Base-by-base conservation (phyloP, 2,113 vertebrate genomes). In the Empidonax traillii region DNA sequence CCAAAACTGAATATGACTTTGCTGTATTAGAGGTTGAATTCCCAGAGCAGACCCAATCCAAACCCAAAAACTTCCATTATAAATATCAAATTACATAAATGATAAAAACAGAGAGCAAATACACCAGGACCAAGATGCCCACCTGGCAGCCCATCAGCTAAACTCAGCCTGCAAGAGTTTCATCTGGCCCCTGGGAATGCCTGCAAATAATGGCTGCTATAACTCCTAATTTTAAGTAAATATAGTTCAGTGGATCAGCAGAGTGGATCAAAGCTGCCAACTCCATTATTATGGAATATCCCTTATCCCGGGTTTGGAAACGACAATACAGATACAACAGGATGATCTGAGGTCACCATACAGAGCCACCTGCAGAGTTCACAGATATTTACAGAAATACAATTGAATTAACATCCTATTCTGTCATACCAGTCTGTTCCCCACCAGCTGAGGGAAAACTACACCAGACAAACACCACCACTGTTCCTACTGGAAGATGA, bases 251-350 rank as follows among this genome's bases (percentile, higher is more conserved):
- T 3, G 1, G n/a, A n/a, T n/a, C 27, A 61, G 49, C 71, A 51
- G 82, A 67, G 61, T 62, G 47, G 62, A 90, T 86, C 72, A 56
- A 59, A 90, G 76, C 79, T 86, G 79, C 72, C 76, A 69, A 49
- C n/a, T 69, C 72, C 28, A 35, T 73, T 41, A 44, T 43, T 44
- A 20, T 24, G 12, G 16, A 58, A 83, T 66, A 59, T 71, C 67
- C 49, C 33, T 49, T n/a, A 84, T 23, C 37, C 76, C 59, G 33
- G 63, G 27, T 41, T 86, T 77, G 39, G 80, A 85, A 82, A 61
- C 11, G 0, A 27, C 8, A 63, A 51, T 19, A 33, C 0, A 39
- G 41, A 43, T 41, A 55, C 12, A 47, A 52, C 2, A 22, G 15
- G 55, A 61, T 67, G 56, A 44, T 53, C 31, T 23, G 24, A 90